Evolutionary conservation across 1,140 invertebrate species (phyloP), one percentile per base, ranked within the genome.

Genomic region (Eupristina koningsbergeri): DNA sequence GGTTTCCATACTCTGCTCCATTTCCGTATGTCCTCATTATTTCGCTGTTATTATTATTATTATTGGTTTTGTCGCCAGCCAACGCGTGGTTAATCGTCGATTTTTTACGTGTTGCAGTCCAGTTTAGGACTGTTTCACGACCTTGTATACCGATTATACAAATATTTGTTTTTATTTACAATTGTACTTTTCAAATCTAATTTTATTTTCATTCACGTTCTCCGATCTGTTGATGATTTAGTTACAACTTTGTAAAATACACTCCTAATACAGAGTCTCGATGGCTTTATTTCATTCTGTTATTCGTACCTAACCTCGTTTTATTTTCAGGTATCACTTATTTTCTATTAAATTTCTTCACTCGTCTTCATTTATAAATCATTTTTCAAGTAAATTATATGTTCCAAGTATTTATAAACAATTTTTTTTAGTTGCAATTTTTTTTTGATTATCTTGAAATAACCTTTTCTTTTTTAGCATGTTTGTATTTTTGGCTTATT

Each of bases 351-450:
- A 45, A 45, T 11, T 45, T 45, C n/a, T n/a, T n/a, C n/a, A n/a
- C n/a, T n/a, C n/a, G n/a, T n/a, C n/a, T n/a, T n/a, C n/a, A n/a
- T n/a, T n/a, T n/a, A n/a, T n/a, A n/a, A n/a, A n/a, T n/a, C n/a
- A n/a, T n/a, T n/a, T n/a, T n/a, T n/a, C n/a, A n/a, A n/a, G n/a
- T n/a, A n/a, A n/a, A n/a, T n/a, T n/a, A n/a, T n/a, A n/a, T n/a
- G n/a, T n/a, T n/a, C n/a, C n/a, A n/a, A n/a, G n/a, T n/a, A n/a
- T n/a, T n/a, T n/a, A n/a, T n/a, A n/a, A n/a, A n/a, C n/a, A n/a
- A n/a, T 61, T 84, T 85, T 78, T 22, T 61, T 53, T 83, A 64
- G 13, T 29, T 8, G 2, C 61, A 29, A 64, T 45, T 86, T 87
- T 26, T 58, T 58, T 26, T 5, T 26, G 26, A 22, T 58, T 58